Base-by-base conservation (phyloP, 2,113 vertebrate genomes). In the Sterrhoptilus dennistouni region DNA sequence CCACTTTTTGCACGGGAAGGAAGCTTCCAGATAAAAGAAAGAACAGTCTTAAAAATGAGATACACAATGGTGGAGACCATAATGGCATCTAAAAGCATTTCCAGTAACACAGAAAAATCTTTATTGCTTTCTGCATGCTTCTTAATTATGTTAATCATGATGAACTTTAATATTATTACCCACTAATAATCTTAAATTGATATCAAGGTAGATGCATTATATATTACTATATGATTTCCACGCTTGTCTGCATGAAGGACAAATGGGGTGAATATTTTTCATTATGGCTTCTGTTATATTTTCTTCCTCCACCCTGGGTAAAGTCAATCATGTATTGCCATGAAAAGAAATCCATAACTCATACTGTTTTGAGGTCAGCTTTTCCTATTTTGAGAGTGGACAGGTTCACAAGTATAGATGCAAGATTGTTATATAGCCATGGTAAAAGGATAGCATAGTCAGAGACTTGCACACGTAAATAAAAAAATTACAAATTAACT, bases 31-130 rank as follows among this genome's bases (percentile, higher is more conserved):
- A n/a, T 92, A 88, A 94, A 96, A 63, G 64, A 90, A 94, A 87
- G 72, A 91, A 72, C 11, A 82, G 40, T 57, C 82, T 91, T 93
- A 92, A 92, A 87, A 82, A 90, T 61, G 74, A 93, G 88, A 82
- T 87, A 93, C 60, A 85, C 77, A 87, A 95, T 33, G 69, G 28
- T 74, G 70, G n/a, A 92, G 88, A 95, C 61, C 54, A 56, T 96
- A 95, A 95, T 94, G 91, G 87, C 74, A 96, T 90, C 78, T 94
- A 95, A 96, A 96, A 97, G 95, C 93, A 89, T 93, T 96, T 95
- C 90, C 95, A 96, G 88, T 90, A 95, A 97, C 44, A 89, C 21
- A 79, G 64, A 84, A 86, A 82, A 95, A 93, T 72, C 79, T 96
- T 97, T 96, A 97, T 81, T 83, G 63, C 78, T 85, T 92, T 92